Conservation (phyloP, 2,113 vertebrate genomes). For the Taurulus bubalis region DNA sequence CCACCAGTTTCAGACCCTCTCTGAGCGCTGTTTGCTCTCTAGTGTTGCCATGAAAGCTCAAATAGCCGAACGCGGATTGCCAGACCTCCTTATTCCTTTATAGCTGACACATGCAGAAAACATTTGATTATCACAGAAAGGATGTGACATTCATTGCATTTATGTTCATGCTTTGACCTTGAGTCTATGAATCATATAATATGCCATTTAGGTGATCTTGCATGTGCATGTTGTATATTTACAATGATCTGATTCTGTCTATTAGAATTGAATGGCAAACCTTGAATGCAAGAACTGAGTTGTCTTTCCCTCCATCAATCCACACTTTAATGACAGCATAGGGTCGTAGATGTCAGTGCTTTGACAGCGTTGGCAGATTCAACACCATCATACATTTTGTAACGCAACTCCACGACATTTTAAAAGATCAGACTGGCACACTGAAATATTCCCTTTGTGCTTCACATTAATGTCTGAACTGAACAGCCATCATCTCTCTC, state of each 20-base stretch:
- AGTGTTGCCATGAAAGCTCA: constrained; percentile 28
- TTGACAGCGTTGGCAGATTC: constrained; percentile 32
- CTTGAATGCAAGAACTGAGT: neutral
- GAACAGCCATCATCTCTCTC: constrained; percentile 40
- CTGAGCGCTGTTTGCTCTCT: constrained; percentile 22
- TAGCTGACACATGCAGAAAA: constrained; percentile 18
- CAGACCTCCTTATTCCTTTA: constrained; percentile 14
- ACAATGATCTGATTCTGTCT: neutral
- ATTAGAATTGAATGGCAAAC: neutral
- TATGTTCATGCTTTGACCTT: neutral
- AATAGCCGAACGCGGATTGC: constrained; percentile 10
- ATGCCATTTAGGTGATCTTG: neutral
- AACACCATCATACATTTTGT: constrained; percentile 55
- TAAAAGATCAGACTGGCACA: constrained; percentile 29
- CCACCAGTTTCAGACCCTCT: constrained; percentile 23
- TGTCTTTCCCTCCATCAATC: constrained; percentile 8
- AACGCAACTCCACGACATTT: constrained; percentile 23
- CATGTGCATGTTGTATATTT: neutral
- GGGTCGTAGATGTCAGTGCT: constrained; percentile 6
- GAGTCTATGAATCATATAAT: neutral
- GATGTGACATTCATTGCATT: neutral
- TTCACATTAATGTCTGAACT: constrained; percentile 47
- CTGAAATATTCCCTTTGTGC: constrained; percentile 64
- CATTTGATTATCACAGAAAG: neutral
- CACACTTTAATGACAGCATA: neutral